These are phyloP conservation scores for Papilio xuthus DNA, from an alignment of 1,140 invertebrate species.

Conservation along the genomic window DNA sequence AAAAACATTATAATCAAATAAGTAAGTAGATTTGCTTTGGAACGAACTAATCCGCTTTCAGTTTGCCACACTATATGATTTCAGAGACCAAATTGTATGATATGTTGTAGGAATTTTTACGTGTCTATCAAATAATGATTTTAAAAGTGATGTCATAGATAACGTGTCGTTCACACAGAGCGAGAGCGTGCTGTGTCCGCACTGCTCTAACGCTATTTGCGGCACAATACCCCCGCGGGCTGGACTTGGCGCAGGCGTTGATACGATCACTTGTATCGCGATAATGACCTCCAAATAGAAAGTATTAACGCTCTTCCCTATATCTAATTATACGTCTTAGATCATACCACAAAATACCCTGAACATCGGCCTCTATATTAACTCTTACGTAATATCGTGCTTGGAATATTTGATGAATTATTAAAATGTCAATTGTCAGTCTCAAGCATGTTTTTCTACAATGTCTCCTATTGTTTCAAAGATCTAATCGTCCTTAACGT, in stretches of 20 bases:
- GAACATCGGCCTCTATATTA: conserved; percentile 4
- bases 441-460: neutral
- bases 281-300: conserved; percentile 31
- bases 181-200: conserved; percentile 45
- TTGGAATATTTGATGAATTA: neutral
- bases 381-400: neutral
- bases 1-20: too few relatives aligned
- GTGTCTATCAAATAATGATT: conserved; percentile 36
- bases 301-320: conserved; percentile 28
- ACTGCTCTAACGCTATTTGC: conserved; percentile 56
- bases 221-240: conserved; percentile 56
- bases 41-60: too few relatives aligned
- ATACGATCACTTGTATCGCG: conserved; percentile 18
- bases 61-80: too few relatives aligned
- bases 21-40: too few relatives aligned
- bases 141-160: conserved; percentile 66
- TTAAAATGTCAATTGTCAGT: neutral
- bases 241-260: conserved; percentile 6
- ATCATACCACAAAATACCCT: conserved; percentile 18
- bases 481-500: conserved; percentile 6
- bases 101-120: conserved; percentile 2
- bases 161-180: conserved; percentile 71
- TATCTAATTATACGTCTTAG: conserved; percentile 26
- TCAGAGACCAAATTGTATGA: neutral
- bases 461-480: neutral